A percentile compares a stretch with the other conserved stretches of the same genome.
Conservation (phyloP, 2,888 invertebrate genomes). For the Protonemura montana region DNA sequence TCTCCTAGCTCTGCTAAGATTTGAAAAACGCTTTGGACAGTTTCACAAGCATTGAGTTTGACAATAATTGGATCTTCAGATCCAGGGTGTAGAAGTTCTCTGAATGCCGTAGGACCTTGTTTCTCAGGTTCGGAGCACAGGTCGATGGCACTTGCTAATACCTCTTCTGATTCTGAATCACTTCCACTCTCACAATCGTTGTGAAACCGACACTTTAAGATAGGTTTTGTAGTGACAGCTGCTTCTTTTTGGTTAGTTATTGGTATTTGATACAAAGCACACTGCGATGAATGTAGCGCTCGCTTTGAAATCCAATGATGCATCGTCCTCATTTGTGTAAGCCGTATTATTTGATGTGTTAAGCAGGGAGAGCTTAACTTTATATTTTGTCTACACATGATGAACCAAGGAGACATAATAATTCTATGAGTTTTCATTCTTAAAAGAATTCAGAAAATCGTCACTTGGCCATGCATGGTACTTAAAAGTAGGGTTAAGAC, state of each 20-base stretch:
- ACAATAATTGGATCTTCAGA: slow-evolving; percentile 44
- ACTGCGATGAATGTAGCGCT: background rate
- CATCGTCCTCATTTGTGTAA: background rate
- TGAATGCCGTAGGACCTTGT: slow-evolving; percentile 1
- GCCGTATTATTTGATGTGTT: background rate
- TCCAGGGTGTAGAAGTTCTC: slow-evolving; percentile 42
- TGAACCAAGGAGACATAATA: background rate
- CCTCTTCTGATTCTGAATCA: slow-evolving; percentile 36
- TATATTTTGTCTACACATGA: background rate
- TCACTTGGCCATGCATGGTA: background rate
- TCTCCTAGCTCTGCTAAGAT: slow-evolving; percentile 54
- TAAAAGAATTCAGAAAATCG: background rate
- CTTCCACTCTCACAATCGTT: slow-evolving; percentile 38
- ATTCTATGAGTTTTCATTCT: background rate
- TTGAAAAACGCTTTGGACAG: slow-evolving; percentile 57
- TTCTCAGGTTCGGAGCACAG: slow-evolving; percentile 38
- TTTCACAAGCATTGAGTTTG: slow-evolving; percentile 55
- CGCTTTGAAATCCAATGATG: background rate
- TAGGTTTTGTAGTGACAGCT: background rate
- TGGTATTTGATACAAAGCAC: background rate
- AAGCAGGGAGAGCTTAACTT: background rate
- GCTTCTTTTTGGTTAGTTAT: background rate
- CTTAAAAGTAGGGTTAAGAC: background rate
- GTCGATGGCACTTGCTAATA: slow-evolving; percentile 16
- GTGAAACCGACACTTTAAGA: background rate